Percentiles rank a stretch among this genome's conserved stretches.
Evolutionary conservation across 2,113 vertebrate genomes (phyloP).

Genomic region (Xenopus laevis): DNA sequence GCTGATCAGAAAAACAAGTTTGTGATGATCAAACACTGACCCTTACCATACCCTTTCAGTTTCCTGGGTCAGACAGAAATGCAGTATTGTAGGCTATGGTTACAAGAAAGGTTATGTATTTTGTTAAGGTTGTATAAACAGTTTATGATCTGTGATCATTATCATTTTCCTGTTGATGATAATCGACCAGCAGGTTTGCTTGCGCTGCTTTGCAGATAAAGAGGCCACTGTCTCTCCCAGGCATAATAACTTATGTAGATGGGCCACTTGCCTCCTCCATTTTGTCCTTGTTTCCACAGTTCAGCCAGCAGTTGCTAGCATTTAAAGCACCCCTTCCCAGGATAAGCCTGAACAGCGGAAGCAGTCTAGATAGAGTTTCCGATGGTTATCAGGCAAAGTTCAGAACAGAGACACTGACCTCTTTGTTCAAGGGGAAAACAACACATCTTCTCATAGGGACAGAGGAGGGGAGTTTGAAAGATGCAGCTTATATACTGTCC

Average conservation of each 20-base stretch:
- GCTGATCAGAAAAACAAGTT: too few species aligned
- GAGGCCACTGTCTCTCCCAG: too few species aligned
- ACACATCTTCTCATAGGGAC: conserved; percentile 46
- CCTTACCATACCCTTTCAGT: too few species aligned
- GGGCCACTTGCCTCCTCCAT: not conserved
- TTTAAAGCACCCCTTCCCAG: conserved; percentile 36
- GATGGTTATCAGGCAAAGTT: conserved; percentile 58
- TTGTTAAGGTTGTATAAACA: too few species aligned
- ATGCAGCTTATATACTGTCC: not conserved
- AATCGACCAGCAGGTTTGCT: too few species aligned
- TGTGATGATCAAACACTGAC: too few species aligned
- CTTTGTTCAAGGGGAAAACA: conserved; percentile 64
- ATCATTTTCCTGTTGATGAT: too few species aligned
- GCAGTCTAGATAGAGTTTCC: conserved; percentile 59
- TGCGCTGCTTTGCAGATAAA: too few species aligned
- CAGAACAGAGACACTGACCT: conserved; percentile 58
- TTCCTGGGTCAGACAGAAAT: too few species aligned
- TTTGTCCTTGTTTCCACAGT: not conserved
- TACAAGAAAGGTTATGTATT: too few species aligned
- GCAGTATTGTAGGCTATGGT: too few species aligned
- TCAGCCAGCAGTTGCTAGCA: conserved; percentile 7
- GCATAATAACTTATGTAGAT: not conserved
- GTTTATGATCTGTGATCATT: too few species aligned
- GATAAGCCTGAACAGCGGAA: conserved; percentile 49
- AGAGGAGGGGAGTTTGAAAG: conserved; percentile 32